Conservation (phyloP, 2,113 vertebrate genomes). For the Danionella cerebrum region DNA sequence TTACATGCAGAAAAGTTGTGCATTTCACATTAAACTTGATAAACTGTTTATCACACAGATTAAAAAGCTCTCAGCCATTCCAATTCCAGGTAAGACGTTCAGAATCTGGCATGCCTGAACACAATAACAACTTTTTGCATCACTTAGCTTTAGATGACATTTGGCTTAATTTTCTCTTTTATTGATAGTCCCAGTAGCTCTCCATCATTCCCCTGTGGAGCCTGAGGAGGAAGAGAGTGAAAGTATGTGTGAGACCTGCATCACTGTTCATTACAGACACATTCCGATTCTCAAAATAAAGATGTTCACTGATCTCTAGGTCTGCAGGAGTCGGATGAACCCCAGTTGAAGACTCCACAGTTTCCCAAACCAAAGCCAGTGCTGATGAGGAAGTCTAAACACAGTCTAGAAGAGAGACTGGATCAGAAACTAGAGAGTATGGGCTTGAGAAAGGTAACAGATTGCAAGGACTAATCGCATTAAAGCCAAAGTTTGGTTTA, state of each 20-base stretch:
- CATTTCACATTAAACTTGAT: background rate
- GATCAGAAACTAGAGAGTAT: constrained; percentile 60
- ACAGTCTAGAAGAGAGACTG: constrained; percentile 53
- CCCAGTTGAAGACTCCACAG: constrained; percentile 38
- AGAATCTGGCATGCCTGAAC: background rate
- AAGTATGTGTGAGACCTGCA: constrained; percentile 39
- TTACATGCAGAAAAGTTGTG: too few species aligned
- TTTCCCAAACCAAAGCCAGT: constrained; percentile 40
- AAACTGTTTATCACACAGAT: constrained; percentile 51
- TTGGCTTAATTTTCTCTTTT: background rate
- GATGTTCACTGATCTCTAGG: constrained; percentile 24
- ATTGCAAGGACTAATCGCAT: too few species aligned
- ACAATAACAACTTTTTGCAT: background rate
- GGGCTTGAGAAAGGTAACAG: constrained; percentile 50
- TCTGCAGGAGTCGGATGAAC: background rate
- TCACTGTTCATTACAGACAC: background rate
- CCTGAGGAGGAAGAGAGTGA: constrained; percentile 43
- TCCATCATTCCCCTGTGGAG: background rate
- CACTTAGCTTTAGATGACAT: background rate
- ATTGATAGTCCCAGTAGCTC: constrained; percentile 32
- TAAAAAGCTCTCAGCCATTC: constrained; percentile 47
- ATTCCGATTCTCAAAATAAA: background rate
- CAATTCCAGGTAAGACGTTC: constrained; percentile 27
- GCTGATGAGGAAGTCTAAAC: constrained; percentile 49
- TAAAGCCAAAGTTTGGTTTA: too few species aligned